Base-by-base conservation (phyloP, 2,888 invertebrate species). In the Scotopteryx bipunctaria region DNA sequence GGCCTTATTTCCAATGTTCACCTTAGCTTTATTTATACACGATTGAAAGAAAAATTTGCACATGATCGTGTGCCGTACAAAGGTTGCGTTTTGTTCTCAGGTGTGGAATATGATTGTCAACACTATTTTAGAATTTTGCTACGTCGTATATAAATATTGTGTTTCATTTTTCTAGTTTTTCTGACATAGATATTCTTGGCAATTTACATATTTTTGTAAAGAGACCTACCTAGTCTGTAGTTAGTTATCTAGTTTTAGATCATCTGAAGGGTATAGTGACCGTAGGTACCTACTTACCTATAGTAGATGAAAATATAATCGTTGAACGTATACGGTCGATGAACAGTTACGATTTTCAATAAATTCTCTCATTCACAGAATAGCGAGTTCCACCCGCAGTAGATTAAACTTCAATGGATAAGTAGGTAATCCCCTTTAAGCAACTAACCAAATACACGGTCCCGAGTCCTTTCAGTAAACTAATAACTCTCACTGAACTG, bases 21-120 rank as follows among this genome's bases (percentile, higher is more conserved):
- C 77, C 81, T 82, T 69, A 78, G 73, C 73, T 72, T 81, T 84
- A 84, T 84, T 81, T 85, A 84, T 78, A 77, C 65, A 66, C 73
- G 71, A 79, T 81, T 78, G 78, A 73, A 79, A 78, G 77, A 81
- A 78, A 80, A 79, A 83, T 77, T 78, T 72, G 67, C 67, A 69
- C 66, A 76, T 69, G 68, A 74, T 78, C 73, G 71, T 67, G 59
- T 66, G 63, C 61, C 67, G 71, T 67, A 65, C 64, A 62, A 65
- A 71, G 69, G 63, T 57, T 62, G 17, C 62, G 50, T 57, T 58
- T 59, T 56, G 47, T 57, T 54, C 37, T 41, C 41, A 13, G 42
- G 14, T 41, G 35, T n/a, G 17, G 25, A 56, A 58, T 55, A 56
- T 52, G 50, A 58, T 45, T 42, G 9, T 44, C 15, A 31, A 41